Base-by-base conservation (phyloP, 2,113 vertebrate species). In the Chlorodrepanis virens region DNA sequence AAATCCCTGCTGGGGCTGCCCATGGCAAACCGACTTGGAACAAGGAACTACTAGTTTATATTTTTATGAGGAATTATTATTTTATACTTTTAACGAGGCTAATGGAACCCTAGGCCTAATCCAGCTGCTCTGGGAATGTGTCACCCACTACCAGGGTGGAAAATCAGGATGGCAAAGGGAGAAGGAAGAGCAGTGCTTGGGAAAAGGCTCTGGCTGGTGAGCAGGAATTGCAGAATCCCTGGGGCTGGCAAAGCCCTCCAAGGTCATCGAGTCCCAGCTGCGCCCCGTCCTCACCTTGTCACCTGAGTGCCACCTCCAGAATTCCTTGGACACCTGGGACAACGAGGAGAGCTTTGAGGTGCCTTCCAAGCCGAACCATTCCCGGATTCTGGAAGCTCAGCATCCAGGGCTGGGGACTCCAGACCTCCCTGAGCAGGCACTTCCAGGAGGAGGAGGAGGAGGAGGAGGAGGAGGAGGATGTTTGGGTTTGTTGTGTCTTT, bases 371-470 rank as follows among this genome's bases (percentile, higher is more conserved):
- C 57, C 16, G 3, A 37, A 37, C 35, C 35, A 60, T 27, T 27
- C 57, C 57, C 12, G 57, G 24, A 25, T 18, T 60, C 35, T 60
- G 57, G 57, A 9, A 17, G 57, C 24, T 37, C 35, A 37, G 57
- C 35, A 37, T 17, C 10, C 53, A 27, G 42, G 44, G 69, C 3
- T 54, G 69, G 25, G 24, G 1, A 21, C 18, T 52, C 9, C 50
- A 18, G 5, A 4, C 5, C 49, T 11, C 11, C 17, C 52, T 6
- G 50, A n/a, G 72, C 3, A 1, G 8, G 21, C 54, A 1, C 14
- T 65, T 49, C 22, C n/a, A 40, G 61, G 37, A 67, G n/a, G 14
- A 59, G 57, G 33, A 37, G 37, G 35, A 35, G n/a, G 14, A 59
- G 57, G 33, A 37, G 37, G 35, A 35, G 35, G 37, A 57, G 54